phyloP scores from a whole-genome alignment of 2,113 vertebrate species.

The Miniopterus natalensis region DNA sequence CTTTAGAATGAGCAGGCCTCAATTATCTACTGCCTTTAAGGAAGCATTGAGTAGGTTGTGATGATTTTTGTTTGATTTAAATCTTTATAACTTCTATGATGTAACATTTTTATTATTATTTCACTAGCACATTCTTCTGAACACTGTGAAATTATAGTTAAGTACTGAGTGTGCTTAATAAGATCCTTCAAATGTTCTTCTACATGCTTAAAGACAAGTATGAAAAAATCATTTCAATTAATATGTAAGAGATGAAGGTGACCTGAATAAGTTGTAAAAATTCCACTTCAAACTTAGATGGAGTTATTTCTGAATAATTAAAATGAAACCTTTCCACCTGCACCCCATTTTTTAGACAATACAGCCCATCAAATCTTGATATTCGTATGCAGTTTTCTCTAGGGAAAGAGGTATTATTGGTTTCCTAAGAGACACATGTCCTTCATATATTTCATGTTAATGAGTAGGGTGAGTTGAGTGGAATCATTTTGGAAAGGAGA shows the following conservation, averaged over 20 bases:
- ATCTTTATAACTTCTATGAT: constrained; percentile 72
- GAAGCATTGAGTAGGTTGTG: constrained; percentile 20
- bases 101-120: constrained; percentile 79
- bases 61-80: constrained; percentile 77
- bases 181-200: constrained; percentile 63
- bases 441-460: constrained; percentile 76
- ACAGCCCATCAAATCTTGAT: constrained; percentile 27
- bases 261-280: constrained; percentile 70
- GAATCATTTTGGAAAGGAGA: constrained; percentile 61
- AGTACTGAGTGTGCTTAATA: constrained; percentile 66
- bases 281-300: constrained; percentile 66
- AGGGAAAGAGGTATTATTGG: constrained; percentile 53
- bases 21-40: constrained; percentile 69
- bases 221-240: constrained; percentile 68
- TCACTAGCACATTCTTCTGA: constrained; percentile 55
- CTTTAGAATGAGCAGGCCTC: constrained; percentile 40
- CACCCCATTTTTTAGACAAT: constrained; percentile 47
- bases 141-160: constrained; percentile 63
- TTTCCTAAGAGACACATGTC: constrained; percentile 56
- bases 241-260: constrained; percentile 70
- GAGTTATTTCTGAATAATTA: constrained; percentile 62
- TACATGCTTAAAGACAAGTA: constrained; percentile 54
- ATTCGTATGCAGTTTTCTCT: constrained; percentile 47
- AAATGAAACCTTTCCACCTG: background rate
- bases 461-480: constrained; percentile 50